phyloP scores from a whole-genome alignment of 2,888 invertebrate species.

The Thera obeliscata region DNA sequence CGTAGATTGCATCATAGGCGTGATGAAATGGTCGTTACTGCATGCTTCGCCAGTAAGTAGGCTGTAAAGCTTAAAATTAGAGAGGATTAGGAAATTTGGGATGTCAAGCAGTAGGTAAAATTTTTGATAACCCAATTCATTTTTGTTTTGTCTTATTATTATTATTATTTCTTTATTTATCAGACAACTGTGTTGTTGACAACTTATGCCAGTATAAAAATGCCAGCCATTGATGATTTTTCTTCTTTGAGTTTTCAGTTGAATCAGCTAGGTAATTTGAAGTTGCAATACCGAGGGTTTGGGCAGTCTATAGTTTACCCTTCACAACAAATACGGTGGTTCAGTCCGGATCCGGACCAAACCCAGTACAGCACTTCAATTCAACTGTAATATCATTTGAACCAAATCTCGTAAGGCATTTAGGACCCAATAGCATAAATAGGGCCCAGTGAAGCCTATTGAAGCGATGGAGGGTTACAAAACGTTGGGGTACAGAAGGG shows the following conservation, averaged over 20 bases:
- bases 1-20: slow-evolving; percentile 48
- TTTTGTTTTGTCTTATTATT: too few relatives aligned
- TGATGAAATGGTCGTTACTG: slow-evolving; percentile 36
- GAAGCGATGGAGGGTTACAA: slow-evolving; percentile 51
- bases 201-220: too few relatives aligned
- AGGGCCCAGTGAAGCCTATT: slow-evolving; percentile 51
- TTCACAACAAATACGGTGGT: slow-evolving; percentile 10
- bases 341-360: slow-evolving; percentile 2
- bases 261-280: neutral
- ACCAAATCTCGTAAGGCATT: slow-evolving; percentile 48
- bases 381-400: slow-evolving; percentile 30
- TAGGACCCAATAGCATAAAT: slow-evolving; percentile 49
- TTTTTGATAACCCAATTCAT: too few relatives aligned
- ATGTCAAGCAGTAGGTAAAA: neutral
- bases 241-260: neutral
- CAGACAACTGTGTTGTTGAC: too few relatives aligned
- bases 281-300: neutral
- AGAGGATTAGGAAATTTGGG: slow-evolving; percentile 20
- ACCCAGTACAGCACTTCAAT: slow-evolving; percentile 24
- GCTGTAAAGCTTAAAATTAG: slow-evolving; percentile 25
- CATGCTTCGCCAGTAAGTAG: slow-evolving; percentile 32
- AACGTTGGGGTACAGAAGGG: slow-evolving; percentile 31
- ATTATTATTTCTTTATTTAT: too few relatives aligned
- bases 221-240: neutral
- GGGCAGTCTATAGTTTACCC: neutral